A percentile compares a stretch with the other conserved stretches of the same genome.
Conservation (phyloP, 2,888 invertebrate species). For the Amiota communis region DNA sequence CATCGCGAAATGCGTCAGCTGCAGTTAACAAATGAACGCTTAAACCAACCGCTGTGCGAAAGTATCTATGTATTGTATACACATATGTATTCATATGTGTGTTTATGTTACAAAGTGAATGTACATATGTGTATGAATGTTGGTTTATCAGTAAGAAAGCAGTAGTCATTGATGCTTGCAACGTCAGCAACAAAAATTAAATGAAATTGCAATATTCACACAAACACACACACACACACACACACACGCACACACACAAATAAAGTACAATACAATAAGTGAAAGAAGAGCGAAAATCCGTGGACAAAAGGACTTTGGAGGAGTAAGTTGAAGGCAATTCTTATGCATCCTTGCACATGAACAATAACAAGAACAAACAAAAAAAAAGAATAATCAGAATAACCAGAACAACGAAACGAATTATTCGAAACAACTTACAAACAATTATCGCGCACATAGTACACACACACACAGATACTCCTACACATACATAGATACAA, state of each 20-base stretch:
- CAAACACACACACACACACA: slow-evolving; percentile 17
- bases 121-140: slow-evolving; percentile 7
- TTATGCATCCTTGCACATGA: background rate
- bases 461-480: background rate
- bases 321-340: background rate
- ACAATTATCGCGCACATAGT: slow-evolving; percentile 13
- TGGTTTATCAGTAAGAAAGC: slow-evolving; percentile 27
- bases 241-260: no score
- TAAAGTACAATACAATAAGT: background rate
- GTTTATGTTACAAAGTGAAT: slow-evolving; percentile 2
- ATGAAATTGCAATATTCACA: slow-evolving; percentile 39
- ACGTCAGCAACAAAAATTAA: slow-evolving; percentile 17
- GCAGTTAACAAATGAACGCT: slow-evolving; percentile 29
- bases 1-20: slow-evolving; percentile 6
- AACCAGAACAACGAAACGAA: background rate
- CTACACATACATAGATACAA: background rate
- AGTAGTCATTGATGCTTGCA: slow-evolving; percentile 23
- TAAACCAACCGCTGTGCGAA: background rate
- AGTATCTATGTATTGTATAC: background rate
- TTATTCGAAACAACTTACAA: slow-evolving; percentile 21
- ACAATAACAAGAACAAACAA: slow-evolving; percentile 6
- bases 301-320: background rate
- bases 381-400: slow-evolving; percentile 7
- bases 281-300: background rate
- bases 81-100: background rate